Conservation (phyloP, 2,797 vertebrate genomes). For the Melanotaenia trifasciata region DNA sequence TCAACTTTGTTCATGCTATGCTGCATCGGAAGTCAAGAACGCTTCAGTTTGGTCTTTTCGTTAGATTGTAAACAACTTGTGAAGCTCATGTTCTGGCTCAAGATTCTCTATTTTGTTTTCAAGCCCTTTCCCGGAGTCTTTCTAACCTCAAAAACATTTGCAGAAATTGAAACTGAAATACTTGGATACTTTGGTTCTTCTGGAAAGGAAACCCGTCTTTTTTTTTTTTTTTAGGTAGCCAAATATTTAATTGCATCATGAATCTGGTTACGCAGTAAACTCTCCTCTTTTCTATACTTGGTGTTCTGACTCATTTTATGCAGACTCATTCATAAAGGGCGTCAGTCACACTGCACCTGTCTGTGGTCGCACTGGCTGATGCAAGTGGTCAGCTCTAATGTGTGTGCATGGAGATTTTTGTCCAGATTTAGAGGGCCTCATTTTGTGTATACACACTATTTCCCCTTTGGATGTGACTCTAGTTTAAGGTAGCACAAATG, state of each 20-base stretch:
- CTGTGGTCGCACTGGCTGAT: constrained; percentile 64
- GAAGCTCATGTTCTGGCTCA: constrained; percentile 36
- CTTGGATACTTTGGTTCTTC: constrained; percentile 47
- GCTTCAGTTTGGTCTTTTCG: constrained; percentile 10
- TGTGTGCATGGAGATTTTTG: constrained; percentile 31
- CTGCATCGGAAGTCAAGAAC: constrained; percentile 11
- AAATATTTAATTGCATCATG: constrained; percentile 69
- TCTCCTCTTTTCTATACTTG: constrained; percentile 45
- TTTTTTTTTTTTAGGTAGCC: constrained; percentile 51
- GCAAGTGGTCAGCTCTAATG: constrained; percentile 51
- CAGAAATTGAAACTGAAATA: constrained; percentile 7
- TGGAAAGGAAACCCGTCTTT: constrained; percentile 35
- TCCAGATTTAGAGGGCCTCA: constrained; percentile 18
- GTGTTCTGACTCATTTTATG: constrained; percentile 52
- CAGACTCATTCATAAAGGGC: constrained; percentile 57
- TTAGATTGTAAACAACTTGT: constrained; percentile 33
- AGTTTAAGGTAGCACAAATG: constrained; percentile 44
- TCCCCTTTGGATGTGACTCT: constrained; percentile 44
- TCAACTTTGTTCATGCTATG: constrained; percentile 6
- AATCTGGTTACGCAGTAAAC: constrained; percentile 45
- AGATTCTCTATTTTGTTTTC: constrained; percentile 24
- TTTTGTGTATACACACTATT: constrained; percentile 47
- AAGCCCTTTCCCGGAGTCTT: neutral
- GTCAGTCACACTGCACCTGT: constrained; percentile 70
- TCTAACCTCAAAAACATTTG: constrained; percentile 28